phyloP scores from a whole-genome alignment of 1,140 invertebrate species.

The Ceratina calcarata region DNA sequence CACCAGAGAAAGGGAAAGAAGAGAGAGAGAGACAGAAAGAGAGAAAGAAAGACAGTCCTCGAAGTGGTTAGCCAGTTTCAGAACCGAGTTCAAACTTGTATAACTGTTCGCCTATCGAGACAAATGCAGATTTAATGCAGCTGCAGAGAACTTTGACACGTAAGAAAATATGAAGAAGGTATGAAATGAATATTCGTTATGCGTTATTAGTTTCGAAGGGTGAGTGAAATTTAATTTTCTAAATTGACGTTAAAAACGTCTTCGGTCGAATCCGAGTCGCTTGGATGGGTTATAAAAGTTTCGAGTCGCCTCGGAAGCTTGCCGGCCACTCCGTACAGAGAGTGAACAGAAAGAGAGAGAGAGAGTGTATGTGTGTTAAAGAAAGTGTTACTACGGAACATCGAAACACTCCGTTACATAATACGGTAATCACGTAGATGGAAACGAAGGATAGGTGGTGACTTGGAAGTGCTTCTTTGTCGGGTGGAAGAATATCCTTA shows the following conservation, averaged over 20 bases:
- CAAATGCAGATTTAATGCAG: not conserved
- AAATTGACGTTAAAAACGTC: too few species aligned
- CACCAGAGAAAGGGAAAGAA: constrained; percentile 49
- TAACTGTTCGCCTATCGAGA: not conserved
- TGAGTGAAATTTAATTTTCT: too few species aligned
- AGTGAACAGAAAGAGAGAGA: constrained; percentile 16
- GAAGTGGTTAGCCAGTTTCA: constrained; percentile 8
- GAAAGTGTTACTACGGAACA: constrained; percentile 56
- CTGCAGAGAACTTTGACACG: too few species aligned
- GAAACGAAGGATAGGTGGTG: constrained; percentile 77
- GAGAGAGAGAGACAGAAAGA: constrained; percentile 42
- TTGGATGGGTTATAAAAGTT: not conserved
- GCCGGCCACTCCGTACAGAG: not conserved
- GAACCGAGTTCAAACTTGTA: not conserved
- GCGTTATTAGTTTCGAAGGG: too few species aligned
- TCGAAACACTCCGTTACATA: constrained; percentile 64
- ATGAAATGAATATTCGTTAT: too few species aligned
- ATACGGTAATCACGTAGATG: constrained; percentile 72
- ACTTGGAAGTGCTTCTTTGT: constrained; percentile 78
- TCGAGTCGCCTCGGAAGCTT: not conserved
- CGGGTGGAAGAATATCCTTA: constrained; percentile 79
- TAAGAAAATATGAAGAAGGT: too few species aligned
- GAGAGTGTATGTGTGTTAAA: constrained; percentile 20
- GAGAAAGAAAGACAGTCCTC: constrained; percentile 2
- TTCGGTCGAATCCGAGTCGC: too few species aligned